Base-by-base conservation (phyloP, 2,888 invertebrate species). In the Noctua comes region DNA sequence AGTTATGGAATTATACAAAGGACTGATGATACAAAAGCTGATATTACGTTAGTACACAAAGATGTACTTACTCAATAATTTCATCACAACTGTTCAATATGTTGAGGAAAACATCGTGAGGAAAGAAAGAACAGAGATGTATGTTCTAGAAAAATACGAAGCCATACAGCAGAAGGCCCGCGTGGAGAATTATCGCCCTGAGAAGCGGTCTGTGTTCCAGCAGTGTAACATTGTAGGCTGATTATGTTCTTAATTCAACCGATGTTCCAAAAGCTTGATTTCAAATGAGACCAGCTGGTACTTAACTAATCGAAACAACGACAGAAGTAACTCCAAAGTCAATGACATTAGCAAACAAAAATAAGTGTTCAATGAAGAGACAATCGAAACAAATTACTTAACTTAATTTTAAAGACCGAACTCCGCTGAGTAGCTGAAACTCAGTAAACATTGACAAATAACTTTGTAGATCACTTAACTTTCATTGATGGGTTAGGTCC, bases 401-500 rank as follows among this genome's bases (percentile, higher is more conserved):
- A 72, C 16, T 57, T 62, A 77, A 46, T 68, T 70, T 72, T 31
- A 66, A 66, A 66, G n/a, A 77, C 51, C 51, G 64, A 77, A 59
- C 31, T 43, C 11, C 10, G 18, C 54, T 51, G 64, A 66, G 57
- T 62, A 68, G 21, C 71, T 68, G 21, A 80, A 65, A 68, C 46
- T 59, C 27, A 16, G 54, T 74, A 31, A 77, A 65, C 57, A 65
- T 73, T 79, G 74, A 86, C 74, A 72, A 86, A 78, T 71, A 68
- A 57, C 65, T 76, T 68, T 10, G 66, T 69, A 40, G 48, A 68
- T 65, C 65, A 82, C 62, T 68, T 81, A 71, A 65, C 74, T 69
- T 75, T 83, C 31, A 68, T 24, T 54, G 24, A 83, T 51, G 65
- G 73, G 43, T 77, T 78, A 51, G 68, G 71, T 59, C 48, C 21